Conservation (phyloP, 2,888 invertebrate species). For the Achlya flavicornis region DNA sequence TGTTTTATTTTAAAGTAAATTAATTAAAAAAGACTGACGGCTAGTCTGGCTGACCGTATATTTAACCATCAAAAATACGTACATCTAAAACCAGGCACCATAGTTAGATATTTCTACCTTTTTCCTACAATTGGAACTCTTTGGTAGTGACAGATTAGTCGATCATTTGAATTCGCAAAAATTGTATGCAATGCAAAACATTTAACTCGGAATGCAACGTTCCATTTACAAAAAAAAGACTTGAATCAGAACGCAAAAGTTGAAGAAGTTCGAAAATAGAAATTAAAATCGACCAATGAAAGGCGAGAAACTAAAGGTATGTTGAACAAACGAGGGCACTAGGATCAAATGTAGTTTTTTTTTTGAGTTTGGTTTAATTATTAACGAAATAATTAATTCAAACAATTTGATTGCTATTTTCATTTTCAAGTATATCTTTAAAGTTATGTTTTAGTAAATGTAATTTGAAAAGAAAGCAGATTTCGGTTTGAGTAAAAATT, state of each 20-base stretch:
- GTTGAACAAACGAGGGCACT: background rate
- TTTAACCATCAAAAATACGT: background rate
- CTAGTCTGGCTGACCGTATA: background rate
- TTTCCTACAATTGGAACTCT: background rate
- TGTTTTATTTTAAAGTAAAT: constrained; percentile 4
- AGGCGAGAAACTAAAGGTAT: background rate
- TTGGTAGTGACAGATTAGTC: background rate
- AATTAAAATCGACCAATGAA: background rate
- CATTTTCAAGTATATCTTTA: too few species aligned
- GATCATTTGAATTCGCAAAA: too few species aligned
- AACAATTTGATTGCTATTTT: too few species aligned
- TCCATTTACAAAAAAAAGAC: background rate
- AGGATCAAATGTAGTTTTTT: too few species aligned
- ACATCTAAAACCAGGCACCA: background rate
- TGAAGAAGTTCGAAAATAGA: background rate
- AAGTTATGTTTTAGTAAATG: too few species aligned
- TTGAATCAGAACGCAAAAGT: background rate
- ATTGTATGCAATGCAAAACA: background rate
- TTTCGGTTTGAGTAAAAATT: too few species aligned
- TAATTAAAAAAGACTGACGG: constrained; percentile 9
- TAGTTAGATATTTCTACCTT: background rate
- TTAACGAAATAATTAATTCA: too few species aligned
- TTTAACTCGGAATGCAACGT: background rate
- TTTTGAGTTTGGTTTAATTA: too few species aligned
- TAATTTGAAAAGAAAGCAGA: too few species aligned